A percentile compares a stretch with the other conserved stretches of the same genome.
Conservation (phyloP, 2,888 invertebrate genomes). For the Cataglyphis livida region DNA sequence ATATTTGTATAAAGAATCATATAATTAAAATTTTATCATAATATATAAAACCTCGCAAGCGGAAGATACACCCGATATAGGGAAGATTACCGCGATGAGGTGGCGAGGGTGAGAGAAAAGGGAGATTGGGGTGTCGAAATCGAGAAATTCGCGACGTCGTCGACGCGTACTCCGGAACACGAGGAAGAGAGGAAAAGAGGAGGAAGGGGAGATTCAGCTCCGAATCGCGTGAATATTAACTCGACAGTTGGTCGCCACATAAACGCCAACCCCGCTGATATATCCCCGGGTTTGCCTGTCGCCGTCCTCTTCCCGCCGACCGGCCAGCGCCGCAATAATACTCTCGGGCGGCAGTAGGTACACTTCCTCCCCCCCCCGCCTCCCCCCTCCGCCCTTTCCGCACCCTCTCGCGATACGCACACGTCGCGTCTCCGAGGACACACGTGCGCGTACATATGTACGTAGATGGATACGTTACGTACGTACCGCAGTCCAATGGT, state of each 20-base stretch:
- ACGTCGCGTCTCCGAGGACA: slow-evolving; percentile 26
- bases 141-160: slow-evolving; percentile 66
- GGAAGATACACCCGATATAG: not conserved
- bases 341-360: slow-evolving; percentile 67
- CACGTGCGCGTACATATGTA: slow-evolving; percentile 19
- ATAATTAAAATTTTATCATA: not conserved
- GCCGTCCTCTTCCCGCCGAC: slow-evolving; percentile 64
- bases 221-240: slow-evolving; percentile 80
- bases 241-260: slow-evolving; percentile 81
- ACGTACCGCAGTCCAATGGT: slow-evolving; percentile 34
- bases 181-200: not conserved
- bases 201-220: slow-evolving; percentile 55
- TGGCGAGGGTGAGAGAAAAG: not conserved
- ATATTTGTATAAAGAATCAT: not conserved
- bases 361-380: slow-evolving; percentile 56
- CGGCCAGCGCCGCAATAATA: slow-evolving; percentile 76
- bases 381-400: slow-evolving; percentile 51
- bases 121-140: slow-evolving; percentile 20
- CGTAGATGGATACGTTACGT: slow-evolving; percentile 11
- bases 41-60: slow-evolving; percentile 4
- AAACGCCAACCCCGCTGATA: slow-evolving; percentile 79
- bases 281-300: slow-evolving; percentile 65
- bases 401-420: slow-evolving; percentile 58
- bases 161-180: slow-evolving; percentile 19
- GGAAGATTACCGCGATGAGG: not conserved